These are phyloP conservation scores for Alethe diademata DNA, from an alignment of 2,113 vertebrate genomes.

Conservation along the genomic window DNA sequence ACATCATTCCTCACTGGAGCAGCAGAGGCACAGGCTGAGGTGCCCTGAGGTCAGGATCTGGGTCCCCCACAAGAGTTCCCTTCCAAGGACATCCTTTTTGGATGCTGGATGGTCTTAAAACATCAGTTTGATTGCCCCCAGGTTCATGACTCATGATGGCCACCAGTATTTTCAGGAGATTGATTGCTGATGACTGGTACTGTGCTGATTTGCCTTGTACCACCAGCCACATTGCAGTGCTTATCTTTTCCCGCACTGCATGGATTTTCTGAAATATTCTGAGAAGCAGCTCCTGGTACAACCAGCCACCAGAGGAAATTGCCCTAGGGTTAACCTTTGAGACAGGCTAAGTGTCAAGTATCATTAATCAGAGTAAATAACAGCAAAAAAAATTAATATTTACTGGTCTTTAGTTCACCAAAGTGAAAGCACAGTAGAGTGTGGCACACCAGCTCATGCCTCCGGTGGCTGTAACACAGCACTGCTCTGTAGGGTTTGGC, in stretches of 20 bases:
- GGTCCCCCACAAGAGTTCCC: neutral
- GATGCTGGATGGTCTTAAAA: neutral
- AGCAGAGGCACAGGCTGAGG: neutral
- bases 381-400: neutral
- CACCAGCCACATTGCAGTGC: neutral
- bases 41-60: neutral
- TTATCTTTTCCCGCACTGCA: neutral
- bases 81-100: neutral
- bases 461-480: neutral
- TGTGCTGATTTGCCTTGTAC: neutral
- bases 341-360: neutral
- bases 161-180: neutral
- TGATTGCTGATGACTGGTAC: neutral
- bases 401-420: neutral
- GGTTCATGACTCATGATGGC: neutral
- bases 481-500: neutral
- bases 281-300: neutral
- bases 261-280: neutral
- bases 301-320: neutral
- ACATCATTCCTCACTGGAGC: neutral
- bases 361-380: constrained; percentile 18
- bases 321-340: neutral
- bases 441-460: neutral
- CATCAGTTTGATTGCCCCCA: neutral
- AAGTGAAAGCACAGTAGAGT: neutral